Evolutionary conservation across 2,113 vertebrate species (phyloP), one percentile per base, ranked within the genome.

Genomic region (Oxygymnocypris stewartii): DNA sequence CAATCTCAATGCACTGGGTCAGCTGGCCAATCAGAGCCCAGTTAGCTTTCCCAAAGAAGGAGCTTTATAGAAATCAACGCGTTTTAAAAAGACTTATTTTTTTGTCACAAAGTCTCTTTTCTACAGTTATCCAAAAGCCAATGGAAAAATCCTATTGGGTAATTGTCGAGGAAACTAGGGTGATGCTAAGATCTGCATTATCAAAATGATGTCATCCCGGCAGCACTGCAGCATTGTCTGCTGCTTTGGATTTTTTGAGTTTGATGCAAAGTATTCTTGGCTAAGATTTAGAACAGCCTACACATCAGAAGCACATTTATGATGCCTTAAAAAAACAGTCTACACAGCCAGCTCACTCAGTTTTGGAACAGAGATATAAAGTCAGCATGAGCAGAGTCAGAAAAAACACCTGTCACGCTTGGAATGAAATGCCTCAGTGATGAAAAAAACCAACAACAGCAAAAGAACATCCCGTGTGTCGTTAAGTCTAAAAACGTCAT

Each of bases 401-500:
- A 57, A 79, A 20, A 79, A 35, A 23, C 37, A 47, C 79, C 40
- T 6, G 40, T 65, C 79, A 40, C 16, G 1, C n/a, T 25, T n/a
- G 28, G 8, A 67, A 42, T 47, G 14, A 82, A 31, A 49, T 49
- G 47, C 14, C 42, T 67, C 49, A 47, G n/a, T 47, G 40, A 9
- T 49, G n/a, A 10, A 3, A 6, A 25, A 37, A 71, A 20, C 0
- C 0, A n/a, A n/a, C n/a, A n/a, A n/a, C 1, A 1, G 0, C 8
- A 76, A 54, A 47, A 51, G 73, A 49, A 67, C 74, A 65, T 40
- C 65, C 65, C 40, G 20, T 71, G 0, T 75, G 59, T 51, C 44
- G 10, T 25, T 35, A 79, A 79, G 20, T 84, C 63, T 79, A 84
- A 84, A 84, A 73, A 80, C 14, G 23, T n/a, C n/a, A 37, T 51